Base-by-base conservation (phyloP, 2,888 invertebrate species). In the Stomorhina lunata region DNA sequence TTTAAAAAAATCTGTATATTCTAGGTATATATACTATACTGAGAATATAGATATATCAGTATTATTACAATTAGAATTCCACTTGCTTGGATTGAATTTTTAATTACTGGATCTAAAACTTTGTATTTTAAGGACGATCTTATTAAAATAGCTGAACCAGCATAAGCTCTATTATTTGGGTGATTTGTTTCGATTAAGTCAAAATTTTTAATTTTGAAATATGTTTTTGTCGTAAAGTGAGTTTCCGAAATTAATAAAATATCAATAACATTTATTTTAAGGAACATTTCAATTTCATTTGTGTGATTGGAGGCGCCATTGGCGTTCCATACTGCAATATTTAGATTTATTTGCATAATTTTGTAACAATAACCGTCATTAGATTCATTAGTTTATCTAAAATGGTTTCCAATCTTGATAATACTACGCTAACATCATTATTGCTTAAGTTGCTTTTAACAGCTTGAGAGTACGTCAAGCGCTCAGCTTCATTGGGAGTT, bases 291-390 rank as follows among this genome's bases (percentile, higher is more conserved):
- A 45, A 45, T 32, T 65, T 65, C 63, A 29, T 48, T 66, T 50
- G 17, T 20, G 57, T 59, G 75, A 55, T 71, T 59, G 4, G 45
- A 25, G 12, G 71, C 27, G 20, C 71, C 77, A 40, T 79, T 65
- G 15, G 79, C 71, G 48, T 80, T 80, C 79, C 79, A 66, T 53
- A 57, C 66, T 37, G 73, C 72, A 59, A 80, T 66, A 66, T 48
- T 57, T 10, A 73, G 66, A 20, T 69, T 50, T 75, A 75, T n/a
- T 80, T 80, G 75, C 75, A 80, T 80, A 75, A 17, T 68, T 80
- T 77, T 10, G 25, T 50, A 50, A 77, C 69, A n/a, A 77, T 5
- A 34, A 59, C 57, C 12, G 61, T 43, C 66, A 76, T 76, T 57
- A 76, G n/a, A n/a, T 55, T 55, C 55, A 32, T 55, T 55, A 32